A percentile compares a stretch with the other conserved stretches of the same genome.
Evolutionary conservation across 1,140 invertebrate species (phyloP).

Genomic region (Drosophila rufa): DNA sequence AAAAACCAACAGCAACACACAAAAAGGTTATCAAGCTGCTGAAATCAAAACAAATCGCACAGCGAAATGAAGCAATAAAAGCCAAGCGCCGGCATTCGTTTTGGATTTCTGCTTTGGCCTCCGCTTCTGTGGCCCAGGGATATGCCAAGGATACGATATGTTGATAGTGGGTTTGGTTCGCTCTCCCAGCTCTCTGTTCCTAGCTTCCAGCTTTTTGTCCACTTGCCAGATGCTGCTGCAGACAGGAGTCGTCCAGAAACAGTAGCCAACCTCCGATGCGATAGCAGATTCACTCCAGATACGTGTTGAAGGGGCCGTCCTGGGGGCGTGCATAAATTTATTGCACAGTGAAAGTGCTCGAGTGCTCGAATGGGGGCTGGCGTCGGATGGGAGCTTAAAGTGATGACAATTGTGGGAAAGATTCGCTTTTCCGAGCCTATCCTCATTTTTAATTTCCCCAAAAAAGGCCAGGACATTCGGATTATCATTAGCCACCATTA

Average conservation of each 20-base stretch:
- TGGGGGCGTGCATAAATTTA: constrained; percentile 69
- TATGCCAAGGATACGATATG: constrained; percentile 80
- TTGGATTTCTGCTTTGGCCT: constrained; percentile 23
- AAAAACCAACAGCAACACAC: constrained; percentile 58
- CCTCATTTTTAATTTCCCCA: not conserved
- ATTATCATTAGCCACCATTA: not conserved
- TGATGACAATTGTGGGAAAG: constrained; percentile 25
- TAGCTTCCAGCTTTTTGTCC: constrained; percentile 24
- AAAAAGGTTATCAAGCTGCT: constrained; percentile 80
- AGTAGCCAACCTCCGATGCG: constrained; percentile 54
- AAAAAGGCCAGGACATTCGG: not conserved
- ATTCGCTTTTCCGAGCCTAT: not conserved
- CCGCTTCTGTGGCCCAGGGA: constrained; percentile 66
- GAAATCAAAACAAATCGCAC: constrained; percentile 81
- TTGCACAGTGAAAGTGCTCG: constrained; percentile 20
- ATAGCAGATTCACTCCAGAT: constrained; percentile 43
- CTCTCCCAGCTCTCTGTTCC: not conserved
- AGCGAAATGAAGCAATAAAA: constrained; percentile 82
- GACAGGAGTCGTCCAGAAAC: constrained; percentile 45
- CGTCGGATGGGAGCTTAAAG: constrained; percentile 11
- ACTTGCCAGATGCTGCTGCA: constrained; percentile 59
- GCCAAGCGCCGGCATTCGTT: constrained; percentile 59
- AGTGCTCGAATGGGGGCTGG: constrained; percentile 23
- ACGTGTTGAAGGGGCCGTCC: constrained; percentile 40
- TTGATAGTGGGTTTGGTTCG: constrained; percentile 67